Evolutionary conservation across 2,797 vertebrate species (phyloP), one percentile per base, ranked within the genome.

Genomic region (Acanthurus tractus): DNA sequence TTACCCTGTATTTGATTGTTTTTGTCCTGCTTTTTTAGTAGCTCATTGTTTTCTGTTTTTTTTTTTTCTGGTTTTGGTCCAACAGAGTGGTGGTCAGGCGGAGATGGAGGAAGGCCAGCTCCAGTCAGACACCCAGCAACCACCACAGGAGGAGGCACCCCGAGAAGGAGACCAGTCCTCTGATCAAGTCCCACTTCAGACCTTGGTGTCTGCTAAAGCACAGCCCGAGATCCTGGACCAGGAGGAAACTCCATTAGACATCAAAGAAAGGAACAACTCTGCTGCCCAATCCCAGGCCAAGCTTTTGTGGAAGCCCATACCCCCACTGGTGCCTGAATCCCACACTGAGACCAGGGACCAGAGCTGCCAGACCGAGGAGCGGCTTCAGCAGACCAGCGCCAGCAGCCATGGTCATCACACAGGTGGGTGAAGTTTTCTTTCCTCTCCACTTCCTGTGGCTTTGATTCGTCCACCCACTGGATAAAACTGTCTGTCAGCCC

Each of bases 361-460:
- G 88, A 89, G 91, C 86, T 93, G 91, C 74, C 93, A 94, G 87
- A 94, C 93, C 0, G 93, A 94, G 46, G 92, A 91, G 56, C 65
- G 53, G 59, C n/a, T 63, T 17, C 78, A 77, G 46, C 71, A 84
- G 49, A 48, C 11, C 55, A 20, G 58, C 0, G 34, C 42, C 1
- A n/a, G 68, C 71, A 68, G 63, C 65, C 50, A 64, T 1, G 25
- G 45, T 58, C 88, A 89, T 13, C 79, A 69, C 44, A 69, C 84
- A 82, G 91, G 93, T 93, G 62, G 49, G 76, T 62, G 7, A 49
- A 12, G 12, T 4, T 63, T 18, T 45, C 54, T 58, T 53, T 42
- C 25, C 1, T 29, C 66, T 71, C n/a, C 52, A 42, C 61, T 40
- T 82, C 45, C 56, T 64, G 58, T 42, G 61, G 57, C 67, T 78